These are phyloP conservation scores for Macrobrachium nipponense DNA, from an alignment of 1,140 invertebrate species.

Conservation along the genomic window DNA sequence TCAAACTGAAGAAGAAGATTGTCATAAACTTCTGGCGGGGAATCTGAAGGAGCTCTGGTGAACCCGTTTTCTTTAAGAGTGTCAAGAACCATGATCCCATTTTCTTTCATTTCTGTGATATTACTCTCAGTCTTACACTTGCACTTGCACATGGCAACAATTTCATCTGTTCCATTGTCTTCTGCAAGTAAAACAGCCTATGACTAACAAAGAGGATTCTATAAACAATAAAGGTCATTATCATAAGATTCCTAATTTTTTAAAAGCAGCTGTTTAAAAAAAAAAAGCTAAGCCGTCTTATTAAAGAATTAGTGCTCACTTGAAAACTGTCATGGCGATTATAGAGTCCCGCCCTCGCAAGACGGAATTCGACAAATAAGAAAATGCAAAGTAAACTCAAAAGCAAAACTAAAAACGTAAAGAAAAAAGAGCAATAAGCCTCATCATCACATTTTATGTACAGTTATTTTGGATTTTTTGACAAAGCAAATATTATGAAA, in stretches of 20 bases:
- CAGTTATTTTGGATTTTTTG: no score
- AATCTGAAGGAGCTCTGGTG: constrained; percentile 27
- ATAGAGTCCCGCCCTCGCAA: no score
- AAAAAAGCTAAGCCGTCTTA: no score
- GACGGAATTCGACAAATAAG: no score
- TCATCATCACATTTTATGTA: no score
- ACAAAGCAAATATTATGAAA: no score
- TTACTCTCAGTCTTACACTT: constrained; percentile 12
- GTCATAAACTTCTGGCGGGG: constrained; percentile 48
- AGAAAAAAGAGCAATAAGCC: no score
- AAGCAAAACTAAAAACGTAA: no score
- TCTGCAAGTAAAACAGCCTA: constrained; percentile 33
- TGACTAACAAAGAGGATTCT: neutral
- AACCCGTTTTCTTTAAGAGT: constrained; percentile 25
- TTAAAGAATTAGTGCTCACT: no score
- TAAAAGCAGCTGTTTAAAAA: no score
- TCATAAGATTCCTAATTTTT: neutral
- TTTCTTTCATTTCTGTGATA: constrained; percentile 22
- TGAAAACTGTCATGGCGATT: no score
- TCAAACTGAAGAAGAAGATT: constrained; percentile 52
- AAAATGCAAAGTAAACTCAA: no score
- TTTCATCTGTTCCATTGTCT: constrained; percentile 39
- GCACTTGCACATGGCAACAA: constrained; percentile 37
- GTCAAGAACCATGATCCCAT: neutral
- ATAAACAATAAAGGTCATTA: neutral